Evolutionary conservation across 1,140 invertebrate species (phyloP).

Genomic region (Drosophila mauritiana): DNA sequence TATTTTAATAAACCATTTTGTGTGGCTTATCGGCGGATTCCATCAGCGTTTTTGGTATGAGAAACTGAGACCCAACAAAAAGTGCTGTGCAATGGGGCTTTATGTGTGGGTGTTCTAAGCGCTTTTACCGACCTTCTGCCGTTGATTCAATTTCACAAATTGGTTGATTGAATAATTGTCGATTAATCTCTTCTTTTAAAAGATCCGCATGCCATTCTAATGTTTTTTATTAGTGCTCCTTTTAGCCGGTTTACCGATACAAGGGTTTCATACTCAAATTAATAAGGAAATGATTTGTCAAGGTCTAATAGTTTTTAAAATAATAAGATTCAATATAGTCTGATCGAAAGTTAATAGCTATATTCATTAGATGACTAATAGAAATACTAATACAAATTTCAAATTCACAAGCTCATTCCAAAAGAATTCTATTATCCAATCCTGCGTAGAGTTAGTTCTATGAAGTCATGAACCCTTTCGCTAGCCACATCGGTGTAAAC

Average conservation of each 20-base stretch:
- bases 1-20: constrained; percentile 76
- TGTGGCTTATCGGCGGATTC: constrained; percentile 43
- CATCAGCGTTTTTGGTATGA: constrained; percentile 27
- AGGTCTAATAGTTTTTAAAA: neutral
- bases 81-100: constrained; percentile 24
- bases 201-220: neutral
- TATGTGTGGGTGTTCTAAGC: constrained; percentile 4
- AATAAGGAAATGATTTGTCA: too few relatives aligned
- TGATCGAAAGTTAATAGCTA: neutral
- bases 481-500: constrained; percentile 91
- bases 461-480: constrained; percentile 52
- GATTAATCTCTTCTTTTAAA: neutral
- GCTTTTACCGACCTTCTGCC: constrained; percentile 6
- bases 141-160: constrained; percentile 6
- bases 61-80: constrained; percentile 28
- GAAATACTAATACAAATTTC: too few relatives aligned
- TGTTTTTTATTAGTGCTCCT: too few relatives aligned
- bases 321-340: neutral
- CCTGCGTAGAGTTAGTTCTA: constrained; percentile 42
- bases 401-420: neutral
- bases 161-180: constrained; percentile 18
- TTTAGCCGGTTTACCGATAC: too few relatives aligned
- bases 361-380: neutral
- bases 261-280: too few relatives aligned
- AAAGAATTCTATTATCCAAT: neutral